Base-by-base conservation (phyloP, 2,888 invertebrate genomes). In the Athetis lepigone region DNA sequence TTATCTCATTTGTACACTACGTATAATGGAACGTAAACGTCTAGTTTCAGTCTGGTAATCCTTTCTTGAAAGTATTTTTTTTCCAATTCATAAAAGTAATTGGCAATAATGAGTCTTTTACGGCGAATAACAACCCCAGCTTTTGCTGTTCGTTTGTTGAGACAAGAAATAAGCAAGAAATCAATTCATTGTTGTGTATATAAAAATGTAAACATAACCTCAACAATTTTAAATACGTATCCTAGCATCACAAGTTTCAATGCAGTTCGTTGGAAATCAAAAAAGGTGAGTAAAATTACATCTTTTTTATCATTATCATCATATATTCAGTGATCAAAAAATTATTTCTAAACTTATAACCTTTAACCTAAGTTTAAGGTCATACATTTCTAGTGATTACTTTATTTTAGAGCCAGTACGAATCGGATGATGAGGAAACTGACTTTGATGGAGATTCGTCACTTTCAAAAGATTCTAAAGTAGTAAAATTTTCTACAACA, bases 401-500 rank as follows among this genome's bases (percentile, higher is more conserved):
- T 75, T 77, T 76, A 2, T 52, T 40, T 79, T 82, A 93, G 91
- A 84, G 89, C 47, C 87, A 93, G 61, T 84, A 94, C 51, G 96
- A 96, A 56, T 95, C 95, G 13, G 96, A 95, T 73, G 95, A 95
- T 68, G 92, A 95, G 62, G 92, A 93, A 39, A 90, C 92, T 0
- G 82, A 85, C n/a, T 91, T 92, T 46, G 87, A 90, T 50, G 95
- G 93, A 51, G 93, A 95, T 60, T 86, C 90, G 8, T 94, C 96
- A 25, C 91, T 95, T 29, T 94, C 96, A 65, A 95, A 95, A 79
- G 96, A 96, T 82, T 96, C 97, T 0, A 97, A 97, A 92, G 88
- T 97, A 16, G 82, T 97, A 0, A 96, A 95, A 83, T 90, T 96
- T 18, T 95, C 93, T 65, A 94, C 97, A 7, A 95, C 96, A 60